Percentiles rank a stretch among this genome's conserved stretches.
Evolutionary conservation across 2,888 invertebrate species (phyloP).

Genomic region (Xestia xanthographa): DNA sequence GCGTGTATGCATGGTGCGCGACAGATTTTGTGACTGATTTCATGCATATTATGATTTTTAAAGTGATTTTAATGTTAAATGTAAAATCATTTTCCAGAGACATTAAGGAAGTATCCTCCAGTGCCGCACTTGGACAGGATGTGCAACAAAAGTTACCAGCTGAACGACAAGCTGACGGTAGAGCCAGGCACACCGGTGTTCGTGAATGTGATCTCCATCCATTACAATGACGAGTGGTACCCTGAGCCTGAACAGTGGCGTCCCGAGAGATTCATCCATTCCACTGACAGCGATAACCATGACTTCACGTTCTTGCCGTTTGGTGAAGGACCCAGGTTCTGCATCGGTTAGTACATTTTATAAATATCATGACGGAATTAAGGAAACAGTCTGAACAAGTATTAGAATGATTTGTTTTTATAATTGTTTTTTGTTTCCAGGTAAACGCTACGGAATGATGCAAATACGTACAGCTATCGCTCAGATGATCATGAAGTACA

Average conservation of each 20-base stretch:
- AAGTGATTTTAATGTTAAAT: neutral
- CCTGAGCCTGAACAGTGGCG: constrained; percentile 80
- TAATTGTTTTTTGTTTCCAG: constrained; percentile 68
- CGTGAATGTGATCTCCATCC: constrained; percentile 79
- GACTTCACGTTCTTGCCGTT: constrained; percentile 81
- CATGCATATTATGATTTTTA: neutral
- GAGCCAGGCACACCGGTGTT: constrained; percentile 79
- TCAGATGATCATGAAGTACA: constrained; percentile 77
- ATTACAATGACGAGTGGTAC: constrained; percentile 76
- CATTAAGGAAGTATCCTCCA: constrained; percentile 79
- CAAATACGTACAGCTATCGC: constrained; percentile 82
- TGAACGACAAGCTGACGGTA: constrained; percentile 77
- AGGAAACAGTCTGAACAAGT: neutral
- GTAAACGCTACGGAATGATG: constrained; percentile 84
- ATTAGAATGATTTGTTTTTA: neutral
- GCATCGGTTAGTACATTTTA: constrained; percentile 68
- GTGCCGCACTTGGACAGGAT: constrained; percentile 78
- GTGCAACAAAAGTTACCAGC: constrained; percentile 73
- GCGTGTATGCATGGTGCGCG: constrained; percentile 79
- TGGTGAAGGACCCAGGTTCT: constrained; percentile 83
- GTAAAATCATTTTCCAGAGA: constrained; percentile 73
- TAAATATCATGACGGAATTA: neutral
- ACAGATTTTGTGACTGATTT: neutral
- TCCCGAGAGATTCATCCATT: constrained; percentile 77
- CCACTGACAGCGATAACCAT: constrained; percentile 76